Percentiles rank a stretch among this genome's conserved stretches.
Conservation (phyloP, 1,140 invertebrate genomes). For the Scaptomyza montana region DNA sequence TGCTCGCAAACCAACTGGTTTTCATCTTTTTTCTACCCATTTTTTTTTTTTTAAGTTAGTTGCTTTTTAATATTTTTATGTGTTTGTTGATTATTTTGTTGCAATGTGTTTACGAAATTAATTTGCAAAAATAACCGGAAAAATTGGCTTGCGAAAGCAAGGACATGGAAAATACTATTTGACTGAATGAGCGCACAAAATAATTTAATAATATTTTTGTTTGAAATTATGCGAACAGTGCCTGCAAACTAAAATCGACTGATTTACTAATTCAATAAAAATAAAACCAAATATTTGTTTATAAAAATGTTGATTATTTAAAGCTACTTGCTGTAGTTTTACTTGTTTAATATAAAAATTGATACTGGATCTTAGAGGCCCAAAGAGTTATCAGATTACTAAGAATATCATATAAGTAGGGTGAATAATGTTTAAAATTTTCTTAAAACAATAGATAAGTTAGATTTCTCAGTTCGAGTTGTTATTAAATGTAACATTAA, state of each 20-base stretch:
- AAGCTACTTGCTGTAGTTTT: too few relatives aligned
- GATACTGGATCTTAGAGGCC: too few relatives aligned
- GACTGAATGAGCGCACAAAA: neutral
- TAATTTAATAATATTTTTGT: conserved; percentile 53
- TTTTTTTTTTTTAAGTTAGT: conserved; percentile 1
- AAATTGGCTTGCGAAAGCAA: conserved; percentile 3
- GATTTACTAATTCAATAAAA: conserved; percentile 55
- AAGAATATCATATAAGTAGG: too few relatives aligned
- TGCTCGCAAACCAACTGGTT: conserved; percentile 21
- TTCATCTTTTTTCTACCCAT: conserved; percentile 2
- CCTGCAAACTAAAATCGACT: conserved; percentile 34
- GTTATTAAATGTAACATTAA: too few relatives aligned
- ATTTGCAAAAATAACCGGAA: conserved; percentile 51
- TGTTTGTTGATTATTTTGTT: conserved; percentile 13
- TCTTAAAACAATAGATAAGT: too few relatives aligned
- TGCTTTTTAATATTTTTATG: conserved; percentile 1
- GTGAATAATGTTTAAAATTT: too few relatives aligned
- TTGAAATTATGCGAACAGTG: conserved; percentile 37
- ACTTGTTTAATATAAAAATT: too few relatives aligned
- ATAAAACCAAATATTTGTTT: neutral
- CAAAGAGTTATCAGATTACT: too few relatives aligned
- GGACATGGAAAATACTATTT: conserved; percentile 4
- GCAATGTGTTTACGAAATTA: conserved; percentile 56
- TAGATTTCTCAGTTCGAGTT: too few relatives aligned
- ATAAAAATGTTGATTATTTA: too few relatives aligned